These are phyloP conservation scores for Chaenogobius annularis DNA, from an alignment of 2,113 vertebrate genomes.

Conservation along the genomic window DNA sequence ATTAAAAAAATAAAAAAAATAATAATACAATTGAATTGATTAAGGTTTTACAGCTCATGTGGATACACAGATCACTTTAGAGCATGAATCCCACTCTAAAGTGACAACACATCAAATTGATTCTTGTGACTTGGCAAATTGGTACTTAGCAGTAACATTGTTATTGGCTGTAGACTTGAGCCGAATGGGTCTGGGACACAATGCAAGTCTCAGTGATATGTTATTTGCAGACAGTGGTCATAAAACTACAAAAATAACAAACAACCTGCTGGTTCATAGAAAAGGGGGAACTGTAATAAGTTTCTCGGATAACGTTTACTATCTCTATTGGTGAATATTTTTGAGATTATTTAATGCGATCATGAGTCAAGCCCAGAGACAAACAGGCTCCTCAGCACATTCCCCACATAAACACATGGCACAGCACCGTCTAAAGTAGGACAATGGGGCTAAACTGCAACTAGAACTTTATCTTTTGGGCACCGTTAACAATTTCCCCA, in stretches of 20 bases:
- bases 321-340: conserved; percentile 9
- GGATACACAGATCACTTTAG: background rate
- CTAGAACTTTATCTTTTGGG: conserved; percentile 60
- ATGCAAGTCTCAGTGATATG: conserved; percentile 41
- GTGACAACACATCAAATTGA: conserved; percentile 16
- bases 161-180: conserved; percentile 45
- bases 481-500: conserved; percentile 45
- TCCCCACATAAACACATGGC: conserved; percentile 16
- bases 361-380: conserved; percentile 25
- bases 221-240: conserved; percentile 22
- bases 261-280: no score
- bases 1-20: no score
- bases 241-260: background rate
- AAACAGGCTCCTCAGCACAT: conserved; percentile 11
- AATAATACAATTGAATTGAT: background rate
- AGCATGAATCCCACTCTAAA: conserved; percentile 17
- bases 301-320: background rate
- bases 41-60: background rate
- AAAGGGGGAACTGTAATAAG: background rate
- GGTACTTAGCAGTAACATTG: conserved; percentile 11
- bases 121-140: conserved; percentile 38
- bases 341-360: background rate
- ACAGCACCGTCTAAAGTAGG: background rate
- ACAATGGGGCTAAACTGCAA: conserved; percentile 7
- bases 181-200: conserved; percentile 42